Evolutionary conservation across 2,113 vertebrate species (phyloP).

Genomic region (Gobio gobio): DNA sequence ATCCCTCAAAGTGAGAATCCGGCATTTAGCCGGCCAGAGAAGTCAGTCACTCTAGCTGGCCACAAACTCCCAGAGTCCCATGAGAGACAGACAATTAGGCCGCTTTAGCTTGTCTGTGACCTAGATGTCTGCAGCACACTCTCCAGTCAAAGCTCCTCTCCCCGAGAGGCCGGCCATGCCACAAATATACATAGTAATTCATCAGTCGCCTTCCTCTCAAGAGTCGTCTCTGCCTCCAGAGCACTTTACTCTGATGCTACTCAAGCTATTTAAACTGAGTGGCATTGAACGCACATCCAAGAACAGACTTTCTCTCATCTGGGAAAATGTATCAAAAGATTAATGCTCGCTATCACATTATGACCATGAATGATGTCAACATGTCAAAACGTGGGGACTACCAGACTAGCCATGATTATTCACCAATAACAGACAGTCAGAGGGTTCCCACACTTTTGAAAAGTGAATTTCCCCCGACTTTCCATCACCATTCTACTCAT

Average conservation of each 20-base stretch:
- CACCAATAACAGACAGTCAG: background rate
- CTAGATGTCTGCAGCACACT: slow-evolving; percentile 62
- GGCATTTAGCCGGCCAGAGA: slow-evolving; percentile 36
- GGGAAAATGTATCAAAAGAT: slow-evolving; percentile 34
- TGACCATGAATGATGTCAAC: background rate
- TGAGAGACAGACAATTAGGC: slow-evolving; percentile 57
- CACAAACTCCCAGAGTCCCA: slow-evolving; percentile 40
- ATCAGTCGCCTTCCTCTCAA: slow-evolving; percentile 36
- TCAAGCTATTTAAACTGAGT: slow-evolving; percentile 24
- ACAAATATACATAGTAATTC: slow-evolving; percentile 43
- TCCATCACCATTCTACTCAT: background rate
- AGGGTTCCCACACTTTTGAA: background rate
- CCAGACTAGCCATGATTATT: background rate
- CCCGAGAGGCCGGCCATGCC: slow-evolving; percentile 40
- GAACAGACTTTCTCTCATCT: slow-evolving; percentile 11
- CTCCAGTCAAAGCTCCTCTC: slow-evolving; percentile 47
- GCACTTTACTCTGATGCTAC: slow-evolving; percentile 38
- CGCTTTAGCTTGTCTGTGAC: slow-evolving; percentile 65
- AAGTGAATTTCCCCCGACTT: too few relatives aligned
- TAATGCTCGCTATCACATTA: slow-evolving; percentile 6
- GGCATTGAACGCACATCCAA: slow-evolving; percentile 1
- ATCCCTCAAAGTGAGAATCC: slow-evolving; percentile 18
- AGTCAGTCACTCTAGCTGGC: slow-evolving; percentile 35
- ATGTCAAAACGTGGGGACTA: background rate
- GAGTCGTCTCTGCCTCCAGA: slow-evolving; percentile 19